These are phyloP conservation scores for Apteryx mantelli DNA, from an alignment of 2,113 vertebrate species.

Conservation along the genomic window DNA sequence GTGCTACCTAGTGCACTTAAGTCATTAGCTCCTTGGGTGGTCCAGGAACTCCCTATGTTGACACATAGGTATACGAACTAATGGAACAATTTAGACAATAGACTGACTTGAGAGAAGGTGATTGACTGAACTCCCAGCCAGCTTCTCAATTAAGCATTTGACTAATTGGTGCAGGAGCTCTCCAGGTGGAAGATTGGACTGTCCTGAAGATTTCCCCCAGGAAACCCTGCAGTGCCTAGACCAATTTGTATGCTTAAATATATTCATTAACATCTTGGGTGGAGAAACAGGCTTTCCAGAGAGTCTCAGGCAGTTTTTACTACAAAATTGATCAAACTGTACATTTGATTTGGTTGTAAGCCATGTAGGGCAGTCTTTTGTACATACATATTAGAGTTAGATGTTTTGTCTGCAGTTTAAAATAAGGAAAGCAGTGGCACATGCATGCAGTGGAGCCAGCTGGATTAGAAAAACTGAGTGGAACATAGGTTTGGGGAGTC, in stretches of 20 bases:
- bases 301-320: neutral
- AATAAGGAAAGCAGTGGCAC: neutral
- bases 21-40: conserved; percentile 46
- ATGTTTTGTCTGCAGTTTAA: neutral
- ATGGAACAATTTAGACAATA: conserved; percentile 48
- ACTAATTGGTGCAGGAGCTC: conserved; percentile 35
- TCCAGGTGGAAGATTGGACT: conserved; percentile 23
- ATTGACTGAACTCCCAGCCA: conserved; percentile 5
- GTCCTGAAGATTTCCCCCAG: conserved; percentile 28
- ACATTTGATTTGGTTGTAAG: neutral
- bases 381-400: neutral
- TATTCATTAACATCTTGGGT: conserved; percentile 37
- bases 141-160: conserved; percentile 45
- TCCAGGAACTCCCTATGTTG: neutral
- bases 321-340: conserved; percentile 18
- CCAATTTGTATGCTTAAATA: conserved; percentile 41
- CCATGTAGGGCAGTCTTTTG: neutral
- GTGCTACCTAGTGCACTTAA: conserved; percentile 2
- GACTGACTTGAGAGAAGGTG: neutral
- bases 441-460: neutral
- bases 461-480: neutral
- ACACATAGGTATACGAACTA: conserved; percentile 7
- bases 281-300: neutral
- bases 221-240: neutral
- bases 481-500: neutral